Evolutionary conservation across 2,797 vertebrate genomes (phyloP).

Genomic region (Nyctibius grandis): DNA sequence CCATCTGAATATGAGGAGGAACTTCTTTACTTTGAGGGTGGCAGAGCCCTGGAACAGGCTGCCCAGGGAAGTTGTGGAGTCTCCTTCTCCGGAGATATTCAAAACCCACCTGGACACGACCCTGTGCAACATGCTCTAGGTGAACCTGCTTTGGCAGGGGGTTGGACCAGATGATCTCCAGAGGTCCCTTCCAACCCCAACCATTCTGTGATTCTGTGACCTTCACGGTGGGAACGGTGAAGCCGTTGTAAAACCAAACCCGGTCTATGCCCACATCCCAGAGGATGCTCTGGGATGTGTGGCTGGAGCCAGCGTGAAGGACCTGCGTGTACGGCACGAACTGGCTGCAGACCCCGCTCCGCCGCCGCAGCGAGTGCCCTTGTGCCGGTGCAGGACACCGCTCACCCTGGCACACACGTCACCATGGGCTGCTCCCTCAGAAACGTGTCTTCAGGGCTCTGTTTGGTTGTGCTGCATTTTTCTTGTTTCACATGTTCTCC

Average conservation of each 20-base stretch:
- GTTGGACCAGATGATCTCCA: too few species aligned
- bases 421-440: background rate
- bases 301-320: background rate
- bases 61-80: too few species aligned
- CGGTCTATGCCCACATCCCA: accelerated
- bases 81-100: too few species aligned
- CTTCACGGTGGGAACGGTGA: background rate
- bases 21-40: too few species aligned
- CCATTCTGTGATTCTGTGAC: too few species aligned
- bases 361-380: accelerated
- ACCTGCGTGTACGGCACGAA: background rate
- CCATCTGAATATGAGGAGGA: too few species aligned
- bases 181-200: too few species aligned
- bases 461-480: background rate
- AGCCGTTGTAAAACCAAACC: background rate
- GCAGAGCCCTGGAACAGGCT: too few species aligned
- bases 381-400: background rate
- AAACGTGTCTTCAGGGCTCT: background rate
- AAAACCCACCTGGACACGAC: too few species aligned
- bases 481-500: background rate
- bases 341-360: accelerated
- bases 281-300: background rate
- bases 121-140: too few species aligned
- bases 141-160: too few species aligned
- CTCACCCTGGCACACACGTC: background rate